Conservation (phyloP, 2,888 invertebrate species). For the Heliconius cydno region DNA sequence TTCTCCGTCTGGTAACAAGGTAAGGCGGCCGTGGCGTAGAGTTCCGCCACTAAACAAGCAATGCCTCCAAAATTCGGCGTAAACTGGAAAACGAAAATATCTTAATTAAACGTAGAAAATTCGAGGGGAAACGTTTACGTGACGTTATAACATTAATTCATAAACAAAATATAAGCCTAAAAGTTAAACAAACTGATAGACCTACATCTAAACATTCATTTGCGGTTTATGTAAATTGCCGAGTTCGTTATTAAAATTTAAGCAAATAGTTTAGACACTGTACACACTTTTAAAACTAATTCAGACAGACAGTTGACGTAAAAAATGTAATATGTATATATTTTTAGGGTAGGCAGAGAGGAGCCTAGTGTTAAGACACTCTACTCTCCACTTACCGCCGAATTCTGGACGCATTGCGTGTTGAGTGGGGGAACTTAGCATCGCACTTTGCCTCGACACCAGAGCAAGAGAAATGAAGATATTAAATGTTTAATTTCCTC, state of each 20-base stretch:
- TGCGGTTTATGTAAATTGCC: conserved; percentile 47
- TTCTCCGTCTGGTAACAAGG: neutral
- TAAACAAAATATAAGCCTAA: neutral
- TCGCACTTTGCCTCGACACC: no score
- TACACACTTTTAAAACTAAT: conserved; percentile 28
- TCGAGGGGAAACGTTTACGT: neutral
- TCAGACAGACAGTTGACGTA: neutral
- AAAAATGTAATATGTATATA: no score
- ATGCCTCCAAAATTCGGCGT: neutral
- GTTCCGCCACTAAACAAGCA: neutral
- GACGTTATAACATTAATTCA: neutral
- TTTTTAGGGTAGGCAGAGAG: no score
- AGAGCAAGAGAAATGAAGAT: no score
- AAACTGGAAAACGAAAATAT: no score
- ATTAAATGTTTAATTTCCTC: no score
- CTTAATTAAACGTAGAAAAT: no score
- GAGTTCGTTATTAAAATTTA: conserved; percentile 54
- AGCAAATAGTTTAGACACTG: conserved; percentile 39
- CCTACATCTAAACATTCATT: conserved; percentile 54
- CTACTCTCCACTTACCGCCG: no score
- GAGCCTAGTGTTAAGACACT: no score
- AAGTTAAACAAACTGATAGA: neutral
- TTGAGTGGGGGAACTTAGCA: no score
- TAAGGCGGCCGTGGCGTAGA: neutral
- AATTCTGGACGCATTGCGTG: no score